Evolutionary conservation across 2,888 invertebrate genomes (phyloP).

Genomic region (Nomada hirtipes): DNA sequence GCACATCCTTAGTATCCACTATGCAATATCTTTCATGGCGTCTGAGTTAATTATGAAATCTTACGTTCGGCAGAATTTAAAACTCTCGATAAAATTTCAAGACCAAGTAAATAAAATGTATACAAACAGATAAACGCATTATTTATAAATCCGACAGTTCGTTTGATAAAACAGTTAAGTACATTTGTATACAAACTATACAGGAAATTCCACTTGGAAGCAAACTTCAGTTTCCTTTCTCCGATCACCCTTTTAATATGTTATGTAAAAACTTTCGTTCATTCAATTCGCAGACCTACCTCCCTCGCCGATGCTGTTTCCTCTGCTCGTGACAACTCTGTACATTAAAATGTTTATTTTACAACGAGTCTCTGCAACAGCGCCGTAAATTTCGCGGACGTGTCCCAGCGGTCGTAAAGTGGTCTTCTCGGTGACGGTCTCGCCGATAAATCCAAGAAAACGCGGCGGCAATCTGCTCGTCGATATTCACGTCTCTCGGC

Average conservation of each 20-base stretch:
- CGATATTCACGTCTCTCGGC: slow-evolving; percentile 54
- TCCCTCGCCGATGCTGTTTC: not conserved
- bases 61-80: too few relatives aligned
- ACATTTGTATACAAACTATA: too few relatives aligned
- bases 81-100: too few relatives aligned
- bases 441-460: slow-evolving; percentile 50
- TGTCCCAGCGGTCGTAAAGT: slow-evolving; percentile 47
- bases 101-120: too few relatives aligned
- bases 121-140: too few relatives aligned
- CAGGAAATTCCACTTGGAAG: too few relatives aligned
- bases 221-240: too few relatives aligned
- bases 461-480: slow-evolving; percentile 61
- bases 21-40: too few relatives aligned
- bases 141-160: too few relatives aligned
- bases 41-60: too few relatives aligned
- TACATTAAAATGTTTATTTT: slow-evolving; percentile 54
- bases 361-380: slow-evolving; percentile 18
- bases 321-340: slow-evolving; percentile 6
- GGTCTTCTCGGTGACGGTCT: slow-evolving; percentile 34
- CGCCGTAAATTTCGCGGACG: slow-evolving; percentile 50
- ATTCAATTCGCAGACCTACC: not conserved
- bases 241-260: not conserved
- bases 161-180: too few relatives aligned
- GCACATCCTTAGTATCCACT: too few relatives aligned
- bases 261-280: not conserved